phyloP scores from a whole-genome alignment of 2,113 vertebrate genomes.

The Sorex araneus region DNA sequence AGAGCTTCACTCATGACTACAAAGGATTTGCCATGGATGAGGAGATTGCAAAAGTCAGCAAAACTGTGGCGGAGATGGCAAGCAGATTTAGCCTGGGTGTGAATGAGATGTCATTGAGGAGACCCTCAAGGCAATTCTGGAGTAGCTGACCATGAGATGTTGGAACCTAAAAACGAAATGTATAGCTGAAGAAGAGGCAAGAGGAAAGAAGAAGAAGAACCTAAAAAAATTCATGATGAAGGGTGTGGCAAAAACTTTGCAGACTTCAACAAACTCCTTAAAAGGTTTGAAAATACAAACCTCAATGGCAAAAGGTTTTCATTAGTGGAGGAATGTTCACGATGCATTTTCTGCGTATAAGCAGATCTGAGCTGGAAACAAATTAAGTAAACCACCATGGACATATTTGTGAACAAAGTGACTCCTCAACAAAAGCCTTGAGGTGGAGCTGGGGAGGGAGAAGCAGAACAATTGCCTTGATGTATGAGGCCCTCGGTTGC shows the following conservation, averaged over 20 bases:
- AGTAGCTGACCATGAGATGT: not conserved
- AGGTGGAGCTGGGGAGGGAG: not conserved
- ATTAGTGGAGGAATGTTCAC: not conserved
- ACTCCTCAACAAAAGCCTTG: not conserved
- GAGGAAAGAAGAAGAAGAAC: not conserved
- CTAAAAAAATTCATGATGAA: not conserved
- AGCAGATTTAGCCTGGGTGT: not conserved
- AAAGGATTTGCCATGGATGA: not conserved
- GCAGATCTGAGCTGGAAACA: not conserved
- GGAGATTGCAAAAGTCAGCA: not conserved
- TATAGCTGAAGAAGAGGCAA: not conserved
- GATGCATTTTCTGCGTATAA: not conserved
- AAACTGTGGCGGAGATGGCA: not conserved
- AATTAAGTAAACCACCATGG: not conserved
- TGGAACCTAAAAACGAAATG: not conserved
- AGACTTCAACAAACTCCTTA: not conserved
- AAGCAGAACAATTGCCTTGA: no score
- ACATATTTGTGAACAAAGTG: not conserved
- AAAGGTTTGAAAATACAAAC: not conserved
- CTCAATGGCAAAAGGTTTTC: not conserved
- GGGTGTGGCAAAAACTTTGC: not conserved
- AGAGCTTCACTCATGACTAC: not conserved
- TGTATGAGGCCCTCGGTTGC: no score
- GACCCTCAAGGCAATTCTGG: not conserved
- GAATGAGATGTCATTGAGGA: not conserved